phyloP scores from a whole-genome alignment of 1,140 invertebrate genomes.

The Sitodiplosis mosellana region DNA sequence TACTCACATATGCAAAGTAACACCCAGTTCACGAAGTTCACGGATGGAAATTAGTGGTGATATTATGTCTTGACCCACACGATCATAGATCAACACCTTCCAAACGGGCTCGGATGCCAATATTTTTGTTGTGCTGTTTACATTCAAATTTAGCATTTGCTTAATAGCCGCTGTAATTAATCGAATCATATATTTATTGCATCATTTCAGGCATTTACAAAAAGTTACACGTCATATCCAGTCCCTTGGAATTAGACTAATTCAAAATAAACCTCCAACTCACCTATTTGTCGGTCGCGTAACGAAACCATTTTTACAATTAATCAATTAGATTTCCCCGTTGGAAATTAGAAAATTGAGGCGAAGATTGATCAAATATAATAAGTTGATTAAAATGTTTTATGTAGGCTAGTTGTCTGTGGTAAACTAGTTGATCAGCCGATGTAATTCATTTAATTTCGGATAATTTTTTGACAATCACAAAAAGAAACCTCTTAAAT shows the following conservation, averaged over 20 bases:
- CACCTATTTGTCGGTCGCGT: conserved; percentile 54
- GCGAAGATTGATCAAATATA: too few relatives aligned
- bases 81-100: conserved; percentile 94
- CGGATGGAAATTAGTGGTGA: conserved; percentile 91
- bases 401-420: too few relatives aligned
- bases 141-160: conserved; percentile 90
- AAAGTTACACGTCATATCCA: too few relatives aligned
- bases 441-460: too few relatives aligned
- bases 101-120: conserved; percentile 69
- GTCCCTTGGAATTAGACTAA: too few relatives aligned
- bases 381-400: too few relatives aligned
- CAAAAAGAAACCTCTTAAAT: too few relatives aligned
- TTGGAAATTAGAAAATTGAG: not conserved
- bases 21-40: conserved; percentile 86
- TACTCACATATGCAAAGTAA: conserved; percentile 90
- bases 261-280: conserved; percentile 24
- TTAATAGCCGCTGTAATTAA: conserved; percentile 59
- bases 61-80: conserved; percentile 93
- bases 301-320: conserved; percentile 37
- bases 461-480: too few relatives aligned
- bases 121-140: conserved; percentile 53
- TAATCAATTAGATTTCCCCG: not conserved
- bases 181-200: not conserved
- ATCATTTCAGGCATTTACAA: not conserved
- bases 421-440: too few relatives aligned